A percentile compares a stretch with the other conserved stretches of the same genome.
These are phyloP conservation scores for Tolmerus cingulatus DNA, from an alignment of 2,888 invertebrate species.

Conservation along the genomic window DNA sequence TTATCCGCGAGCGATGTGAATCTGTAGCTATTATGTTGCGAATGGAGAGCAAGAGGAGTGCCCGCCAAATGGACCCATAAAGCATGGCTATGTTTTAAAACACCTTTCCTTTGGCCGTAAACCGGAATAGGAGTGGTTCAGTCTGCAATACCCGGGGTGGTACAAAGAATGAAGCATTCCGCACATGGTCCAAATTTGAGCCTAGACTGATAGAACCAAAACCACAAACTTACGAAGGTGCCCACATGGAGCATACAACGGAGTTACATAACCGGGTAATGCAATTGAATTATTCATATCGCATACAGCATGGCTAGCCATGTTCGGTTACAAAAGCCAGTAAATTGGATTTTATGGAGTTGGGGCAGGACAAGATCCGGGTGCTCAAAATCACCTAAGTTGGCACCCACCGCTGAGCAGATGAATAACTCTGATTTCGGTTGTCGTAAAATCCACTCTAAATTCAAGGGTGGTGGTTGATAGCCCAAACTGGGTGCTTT, in stretches of 20 bases:
- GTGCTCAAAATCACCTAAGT: background rate
- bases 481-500: background rate
- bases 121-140: constrained; percentile 9
- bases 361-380: background rate
- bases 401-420: background rate
- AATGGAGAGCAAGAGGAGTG: background rate
- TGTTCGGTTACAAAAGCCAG: background rate
- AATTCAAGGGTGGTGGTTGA: background rate
- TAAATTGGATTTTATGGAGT: background rate
- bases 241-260: background rate
- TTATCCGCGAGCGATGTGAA: background rate
- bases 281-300: background rate
- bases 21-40: background rate
- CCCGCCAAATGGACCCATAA: background rate
- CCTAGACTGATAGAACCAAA: background rate
- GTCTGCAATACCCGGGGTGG: background rate
- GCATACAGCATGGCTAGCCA: background rate
- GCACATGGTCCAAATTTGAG: background rate
- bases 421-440: background rate
- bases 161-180: background rate
- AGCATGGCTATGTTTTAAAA: background rate
- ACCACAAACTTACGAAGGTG: background rate
- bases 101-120: background rate
- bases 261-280: background rate
- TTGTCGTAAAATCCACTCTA: background rate